Evolutionary conservation across 2,888 invertebrate genomes (phyloP).

Genomic region (Gymnocheta viridis): DNA sequence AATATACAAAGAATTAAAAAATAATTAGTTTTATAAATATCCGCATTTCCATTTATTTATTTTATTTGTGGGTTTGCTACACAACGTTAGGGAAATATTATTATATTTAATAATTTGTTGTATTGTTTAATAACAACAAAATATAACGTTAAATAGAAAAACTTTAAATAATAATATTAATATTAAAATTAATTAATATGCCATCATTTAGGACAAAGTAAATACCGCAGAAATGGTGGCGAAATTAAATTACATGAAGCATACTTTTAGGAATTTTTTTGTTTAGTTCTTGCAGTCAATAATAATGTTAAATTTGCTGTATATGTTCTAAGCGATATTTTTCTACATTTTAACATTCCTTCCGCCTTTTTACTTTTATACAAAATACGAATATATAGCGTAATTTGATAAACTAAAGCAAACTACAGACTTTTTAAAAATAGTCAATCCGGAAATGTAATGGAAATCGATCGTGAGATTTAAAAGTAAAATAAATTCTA

Average conservation of each 20-base stretch:
- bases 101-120: constrained; percentile 9
- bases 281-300: neutral
- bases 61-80: neutral
- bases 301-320: neutral
- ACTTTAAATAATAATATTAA: neutral
- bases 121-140: neutral
- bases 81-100: constrained; percentile 4
- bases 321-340: neutral
- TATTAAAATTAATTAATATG: constrained; percentile 9
- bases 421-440: too few relatives aligned
- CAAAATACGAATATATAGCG: too few relatives aligned
- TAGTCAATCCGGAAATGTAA: too few relatives aligned
- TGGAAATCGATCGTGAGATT: too few relatives aligned
- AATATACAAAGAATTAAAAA: constrained; percentile 11
- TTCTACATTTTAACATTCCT: neutral
- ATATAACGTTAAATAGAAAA: neutral
- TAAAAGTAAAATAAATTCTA: too few relatives aligned
- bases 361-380: too few relatives aligned
- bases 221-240: neutral
- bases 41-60: neutral
- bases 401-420: too few relatives aligned
- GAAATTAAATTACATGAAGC: neutral
- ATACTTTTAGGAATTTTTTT: neutral
- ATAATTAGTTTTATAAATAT: constrained; percentile 32
- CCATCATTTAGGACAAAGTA: neutral